Conservation (phyloP, 2,888 invertebrate species). For the Ceriagrion tenellum region DNA sequence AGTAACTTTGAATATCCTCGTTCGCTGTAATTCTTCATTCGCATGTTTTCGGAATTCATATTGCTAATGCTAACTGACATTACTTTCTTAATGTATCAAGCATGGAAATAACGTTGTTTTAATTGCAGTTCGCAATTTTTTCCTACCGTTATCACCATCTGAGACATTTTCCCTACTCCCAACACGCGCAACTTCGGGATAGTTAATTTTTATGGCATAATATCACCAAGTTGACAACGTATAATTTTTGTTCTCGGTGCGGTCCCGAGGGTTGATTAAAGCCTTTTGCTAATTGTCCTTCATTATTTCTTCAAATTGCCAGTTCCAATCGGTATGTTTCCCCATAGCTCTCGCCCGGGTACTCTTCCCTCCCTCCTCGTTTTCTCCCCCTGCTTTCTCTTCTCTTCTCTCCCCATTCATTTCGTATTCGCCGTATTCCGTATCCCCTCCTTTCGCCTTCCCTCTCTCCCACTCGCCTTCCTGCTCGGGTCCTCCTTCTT, state of each 20-base stretch:
- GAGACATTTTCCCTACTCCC: neutral
- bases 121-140: neutral
- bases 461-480: neutral
- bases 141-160: neutral
- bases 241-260: neutral
- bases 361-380: neutral
- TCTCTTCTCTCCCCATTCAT: neutral
- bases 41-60: neutral
- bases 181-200: neutral
- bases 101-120: neutral
- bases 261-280: neutral
- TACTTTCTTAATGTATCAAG: neutral
- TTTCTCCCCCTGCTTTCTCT: neutral
- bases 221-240: conserved; percentile 29
- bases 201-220: conserved; percentile 26
- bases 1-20: neutral
- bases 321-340: neutral
- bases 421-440: neutral
- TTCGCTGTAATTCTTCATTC: neutral
- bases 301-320: neutral
- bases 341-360: neutral
- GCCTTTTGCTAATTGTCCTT: conserved; percentile 34
- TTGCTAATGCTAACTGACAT: neutral
- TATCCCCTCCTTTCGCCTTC: neutral
- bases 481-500: too few species aligned